Conservation (phyloP, 1,140 invertebrate species). For the Dreissena polymorpha region DNA sequence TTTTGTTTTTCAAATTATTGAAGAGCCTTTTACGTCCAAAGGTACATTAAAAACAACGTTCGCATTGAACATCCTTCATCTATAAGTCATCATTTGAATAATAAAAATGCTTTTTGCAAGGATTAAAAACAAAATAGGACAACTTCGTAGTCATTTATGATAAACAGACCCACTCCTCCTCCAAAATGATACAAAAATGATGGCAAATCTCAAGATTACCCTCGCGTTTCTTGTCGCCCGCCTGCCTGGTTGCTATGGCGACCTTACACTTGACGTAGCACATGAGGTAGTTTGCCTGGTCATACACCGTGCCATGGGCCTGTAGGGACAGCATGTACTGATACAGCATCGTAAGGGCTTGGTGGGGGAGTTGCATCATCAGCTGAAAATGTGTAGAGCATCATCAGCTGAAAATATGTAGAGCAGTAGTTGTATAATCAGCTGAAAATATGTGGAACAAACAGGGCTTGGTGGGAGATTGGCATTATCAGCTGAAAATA, state of each 20-base stretch:
- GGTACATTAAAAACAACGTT: no score
- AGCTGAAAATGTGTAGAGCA: constrained; percentile 80
- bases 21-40: no score
- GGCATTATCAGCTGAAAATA: no score
- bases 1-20: no score
- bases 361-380: constrained; percentile 86
- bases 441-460: no score
- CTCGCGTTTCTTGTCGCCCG: constrained; percentile 73
- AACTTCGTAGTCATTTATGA: constrained; percentile 64
- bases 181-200: background rate
- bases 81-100: no score
- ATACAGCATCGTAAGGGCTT: constrained; percentile 86
- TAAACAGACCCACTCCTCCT: background rate
- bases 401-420: background rate
- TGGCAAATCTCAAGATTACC: constrained; percentile 39
- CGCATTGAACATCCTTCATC: no score
- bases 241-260: constrained; percentile 82
- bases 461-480: no score
- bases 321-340: constrained; percentile 87
- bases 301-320: constrained; percentile 90
- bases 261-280: constrained; percentile 81
- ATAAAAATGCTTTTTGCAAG: no score
- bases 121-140: no score
- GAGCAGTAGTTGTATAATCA: background rate
- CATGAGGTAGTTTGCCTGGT: constrained; percentile 85